Percentiles rank a stretch among this genome's conserved stretches.
Evolutionary conservation across 1,140 invertebrate genomes (phyloP).

Genomic region (Arion vulgaris): DNA sequence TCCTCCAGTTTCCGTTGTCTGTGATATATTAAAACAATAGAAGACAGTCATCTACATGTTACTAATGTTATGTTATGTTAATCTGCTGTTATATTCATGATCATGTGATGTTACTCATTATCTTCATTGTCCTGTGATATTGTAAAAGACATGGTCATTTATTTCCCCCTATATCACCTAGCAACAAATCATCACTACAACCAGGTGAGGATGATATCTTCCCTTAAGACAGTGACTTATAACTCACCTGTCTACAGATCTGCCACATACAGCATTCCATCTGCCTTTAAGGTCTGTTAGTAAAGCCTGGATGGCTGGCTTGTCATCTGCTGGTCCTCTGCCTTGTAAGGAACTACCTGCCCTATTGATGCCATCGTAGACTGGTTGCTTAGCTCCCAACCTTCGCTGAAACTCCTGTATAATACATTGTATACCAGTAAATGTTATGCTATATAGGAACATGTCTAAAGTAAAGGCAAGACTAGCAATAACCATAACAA

Average conservation of each 20-base stretch:
- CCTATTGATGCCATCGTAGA: slow-evolving; percentile 92
- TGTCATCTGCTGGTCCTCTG: slow-evolving; percentile 92
- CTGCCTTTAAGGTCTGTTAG: slow-evolving; percentile 92
- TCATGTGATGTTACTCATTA: too few species aligned
- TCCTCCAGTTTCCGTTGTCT: slow-evolving; percentile 94
- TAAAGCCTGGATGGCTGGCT: slow-evolving; percentile 86
- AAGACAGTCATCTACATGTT: too few species aligned
- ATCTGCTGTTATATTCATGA: too few species aligned
- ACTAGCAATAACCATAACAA: too few species aligned
- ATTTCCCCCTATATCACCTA: too few species aligned
- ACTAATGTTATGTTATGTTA: too few species aligned
- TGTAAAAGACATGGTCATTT: too few species aligned
- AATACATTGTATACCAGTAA: neutral
- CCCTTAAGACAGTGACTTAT: neutral
- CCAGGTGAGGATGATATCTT: too few species aligned
- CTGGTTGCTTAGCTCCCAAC: slow-evolving; percentile 89
- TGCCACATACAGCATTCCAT: slow-evolving; percentile 94
- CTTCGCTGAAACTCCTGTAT: slow-evolving; percentile 88
- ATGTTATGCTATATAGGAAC: neutral
- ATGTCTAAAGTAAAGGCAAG: too few species aligned
- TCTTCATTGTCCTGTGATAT: too few species aligned
- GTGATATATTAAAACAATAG: slow-evolving; percentile 34
- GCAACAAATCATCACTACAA: too few species aligned
- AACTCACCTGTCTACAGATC: slow-evolving; percentile 86
- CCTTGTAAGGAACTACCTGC: slow-evolving; percentile 92